These are phyloP conservation scores for Ophiothrix spiculata DNA, from an alignment of 35 echinoderm and acorn worm species.

Conservation along the genomic window DNA sequence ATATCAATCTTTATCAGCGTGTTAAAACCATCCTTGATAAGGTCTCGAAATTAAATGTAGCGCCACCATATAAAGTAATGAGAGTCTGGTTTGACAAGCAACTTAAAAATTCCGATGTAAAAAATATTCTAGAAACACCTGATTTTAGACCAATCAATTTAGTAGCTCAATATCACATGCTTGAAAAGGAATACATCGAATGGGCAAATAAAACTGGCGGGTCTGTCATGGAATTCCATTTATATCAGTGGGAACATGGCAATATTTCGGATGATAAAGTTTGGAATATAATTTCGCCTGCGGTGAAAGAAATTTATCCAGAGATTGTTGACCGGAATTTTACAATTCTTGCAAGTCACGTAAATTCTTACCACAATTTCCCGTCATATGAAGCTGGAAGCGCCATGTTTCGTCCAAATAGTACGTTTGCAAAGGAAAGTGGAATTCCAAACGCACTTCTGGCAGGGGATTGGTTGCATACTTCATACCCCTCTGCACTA, in stretches of 20 bases:
- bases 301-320: slow-evolving; percentile 62
- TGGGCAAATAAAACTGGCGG: slow-evolving; percentile 46
- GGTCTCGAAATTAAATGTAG: slow-evolving; percentile 28
- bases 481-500: slow-evolving; percentile 73
- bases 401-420: slow-evolving; percentile 38
- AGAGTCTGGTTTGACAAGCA: slow-evolving; percentile 72
- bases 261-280: slow-evolving; percentile 42
- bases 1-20: not conserved
- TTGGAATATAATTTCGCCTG: slow-evolving; percentile 63
- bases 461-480: slow-evolving; percentile 88
- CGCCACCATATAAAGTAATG: slow-evolving; percentile 65
- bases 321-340: slow-evolving; percentile 74
- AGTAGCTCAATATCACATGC: slow-evolving; percentile 62
- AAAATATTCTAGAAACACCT: slow-evolving; percentile 59
- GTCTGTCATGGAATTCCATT: slow-evolving; percentile 40
- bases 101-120: not conserved
- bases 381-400: slow-evolving; percentile 52
- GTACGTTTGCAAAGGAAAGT: slow-evolving; percentile 30
- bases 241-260: slow-evolving; percentile 28
- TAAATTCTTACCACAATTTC: slow-evolving; percentile 45
- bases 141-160: slow-evolving; percentile 64
- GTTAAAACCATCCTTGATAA: slow-evolving; percentile 10
- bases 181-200: slow-evolving; percentile 49
- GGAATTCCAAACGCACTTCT: slow-evolving; percentile 61
- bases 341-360: slow-evolving; percentile 46